These are phyloP conservation scores for Linyphia triangularis DNA, from an alignment of 2,888 invertebrate genomes.

Conservation along the genomic window DNA sequence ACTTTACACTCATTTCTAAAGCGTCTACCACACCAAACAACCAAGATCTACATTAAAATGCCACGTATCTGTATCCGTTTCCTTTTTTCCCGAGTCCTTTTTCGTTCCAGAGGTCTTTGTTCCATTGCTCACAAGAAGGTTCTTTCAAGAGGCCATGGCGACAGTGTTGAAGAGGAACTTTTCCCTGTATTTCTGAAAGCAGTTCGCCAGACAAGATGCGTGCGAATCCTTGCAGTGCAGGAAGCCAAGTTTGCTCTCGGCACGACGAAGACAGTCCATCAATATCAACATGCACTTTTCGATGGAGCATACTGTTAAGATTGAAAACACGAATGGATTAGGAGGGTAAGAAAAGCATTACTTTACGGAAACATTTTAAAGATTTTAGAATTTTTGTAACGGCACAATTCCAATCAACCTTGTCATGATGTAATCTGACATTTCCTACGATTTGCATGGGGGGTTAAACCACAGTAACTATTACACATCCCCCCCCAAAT, in stretches of 20 bases:
- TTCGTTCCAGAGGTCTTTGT: no score
- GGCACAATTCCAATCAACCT: not conserved
- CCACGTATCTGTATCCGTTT: not conserved
- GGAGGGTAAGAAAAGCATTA: not conserved
- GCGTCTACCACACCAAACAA: not conserved
- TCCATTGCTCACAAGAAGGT: no score
- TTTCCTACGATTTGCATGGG: no score
- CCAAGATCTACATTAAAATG: not conserved
- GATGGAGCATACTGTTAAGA: conserved; percentile 21
- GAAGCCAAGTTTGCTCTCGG: conserved; percentile 18
- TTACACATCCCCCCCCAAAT: not conserved
- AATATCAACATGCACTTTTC: conserved; percentile 40
- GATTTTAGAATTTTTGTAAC: not conserved
- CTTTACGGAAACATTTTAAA: not conserved
- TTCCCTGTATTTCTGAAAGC: conserved; percentile 46
- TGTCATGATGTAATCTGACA: no score
- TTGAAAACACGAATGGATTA: no score
- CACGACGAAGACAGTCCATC: conserved; percentile 36
- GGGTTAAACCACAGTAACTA: not conserved
- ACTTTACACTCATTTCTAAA: not conserved
- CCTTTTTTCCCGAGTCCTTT: not conserved
- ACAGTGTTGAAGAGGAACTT: conserved; percentile 25
- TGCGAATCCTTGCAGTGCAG: conserved; percentile 50
- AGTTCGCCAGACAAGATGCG: conserved; percentile 25
- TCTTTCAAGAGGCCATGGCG: conserved; percentile 11